Percentiles rank a stretch among this genome's conserved stretches.
Conservation (phyloP, 1,140 invertebrate species). For the Formica selysi region DNA sequence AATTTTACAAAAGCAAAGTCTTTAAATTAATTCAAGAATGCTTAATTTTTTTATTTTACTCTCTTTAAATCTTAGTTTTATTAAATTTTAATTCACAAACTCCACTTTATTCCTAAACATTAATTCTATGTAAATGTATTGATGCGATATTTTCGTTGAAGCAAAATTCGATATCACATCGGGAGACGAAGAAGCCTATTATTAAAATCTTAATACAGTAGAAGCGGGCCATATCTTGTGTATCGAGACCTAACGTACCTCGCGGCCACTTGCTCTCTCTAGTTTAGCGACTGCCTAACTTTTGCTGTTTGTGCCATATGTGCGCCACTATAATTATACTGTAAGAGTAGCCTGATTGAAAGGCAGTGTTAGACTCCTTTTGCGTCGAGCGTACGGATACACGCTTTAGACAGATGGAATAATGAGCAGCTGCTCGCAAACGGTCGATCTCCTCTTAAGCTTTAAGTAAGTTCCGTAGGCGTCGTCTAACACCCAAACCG, state of each 20-base stretch:
- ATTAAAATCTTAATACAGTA: conserved; percentile 27
- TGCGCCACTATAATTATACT: conserved; percentile 69
- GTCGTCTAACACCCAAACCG: background rate
- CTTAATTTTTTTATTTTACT: background rate
- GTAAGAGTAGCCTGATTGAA: conserved; percentile 57
- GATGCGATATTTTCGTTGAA: background rate
- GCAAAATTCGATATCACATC: background rate
- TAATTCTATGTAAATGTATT: background rate
- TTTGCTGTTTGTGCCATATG: conserved; percentile 59
- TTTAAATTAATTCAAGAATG: background rate
- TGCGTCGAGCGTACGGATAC: background rate
- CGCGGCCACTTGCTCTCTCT: conserved; percentile 41
- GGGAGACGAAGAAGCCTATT: background rate
- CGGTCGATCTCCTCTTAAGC: conserved; percentile 5
- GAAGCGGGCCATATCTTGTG: background rate
- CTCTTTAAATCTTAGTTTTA: background rate
- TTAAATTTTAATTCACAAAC: background rate
- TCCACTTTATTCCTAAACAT: background rate
- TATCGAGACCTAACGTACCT: conserved; percentile 2
- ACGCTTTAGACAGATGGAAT: conserved; percentile 17
- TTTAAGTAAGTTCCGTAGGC: background rate
- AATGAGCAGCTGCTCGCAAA: conserved; percentile 46
- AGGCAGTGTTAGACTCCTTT: conserved; percentile 49
- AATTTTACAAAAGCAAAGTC: background rate
- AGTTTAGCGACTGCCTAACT: conserved; percentile 49